Evolutionary conservation across 1,140 invertebrate genomes (phyloP), one percentile per base, ranked within the genome.

Genomic region (Drosophila sp.): DNA sequence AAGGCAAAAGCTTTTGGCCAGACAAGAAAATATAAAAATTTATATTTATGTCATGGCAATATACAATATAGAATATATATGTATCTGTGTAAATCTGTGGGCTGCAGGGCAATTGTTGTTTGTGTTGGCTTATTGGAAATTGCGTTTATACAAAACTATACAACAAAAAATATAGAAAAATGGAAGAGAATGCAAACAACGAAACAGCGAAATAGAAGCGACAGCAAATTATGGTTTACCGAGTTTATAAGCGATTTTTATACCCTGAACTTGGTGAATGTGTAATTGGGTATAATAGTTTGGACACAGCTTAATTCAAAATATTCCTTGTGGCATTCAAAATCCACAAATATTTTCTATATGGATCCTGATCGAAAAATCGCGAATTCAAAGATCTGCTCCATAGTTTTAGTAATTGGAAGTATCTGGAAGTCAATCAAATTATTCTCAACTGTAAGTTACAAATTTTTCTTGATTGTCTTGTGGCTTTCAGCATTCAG

Each of bases 151-250:
- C 7, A 70, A 76, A 78, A 86, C 71, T 78, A 81, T 53, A 45
- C 2, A 64, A 9, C 18, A 58, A 69, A 48, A 53, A 21, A 4
- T 4, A 7, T 18, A n/a, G 16, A 13, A 50, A 32, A 57, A 41
- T 25, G 32, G 13, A 53, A 36, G 25, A 8, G n/a, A 21, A 64
- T 11, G 63, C 29, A 65, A 34, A 34, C 40, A 21, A n/a, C n/a
- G 46, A 38, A 65, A 59, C 13, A 62, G 54, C 50, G 25, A 48
- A 46, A 54, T 41, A 66, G 46, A 34, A 62, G 38, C 71, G 75
- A 72, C 80, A 79, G 64, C 82, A 86, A 87, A 87, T 81, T 87
- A 86, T 86, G 75, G 58, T 45, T 72, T 51, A 73, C 50, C 57
- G 82, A 78, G 72, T 87, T 86, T 73, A 74, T 81, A 81, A 78